These are phyloP conservation scores for Hydrotaea diabolus DNA, from an alignment of 2,888 invertebrate species.

Conservation along the genomic window DNA sequence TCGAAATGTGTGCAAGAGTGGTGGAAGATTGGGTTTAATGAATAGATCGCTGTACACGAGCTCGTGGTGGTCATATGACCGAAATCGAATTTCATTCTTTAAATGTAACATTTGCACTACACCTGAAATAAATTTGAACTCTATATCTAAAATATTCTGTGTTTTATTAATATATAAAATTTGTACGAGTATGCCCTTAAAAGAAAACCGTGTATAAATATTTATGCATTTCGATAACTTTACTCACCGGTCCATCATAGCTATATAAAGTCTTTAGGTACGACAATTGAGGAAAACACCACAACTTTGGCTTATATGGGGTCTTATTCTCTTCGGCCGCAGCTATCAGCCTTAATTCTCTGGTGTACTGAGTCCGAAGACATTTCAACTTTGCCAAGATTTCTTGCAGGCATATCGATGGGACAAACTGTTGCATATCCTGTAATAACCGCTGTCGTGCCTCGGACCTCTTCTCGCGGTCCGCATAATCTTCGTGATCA, in stretches of 20 bases:
- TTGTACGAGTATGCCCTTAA: too few species aligned
- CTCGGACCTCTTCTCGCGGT: background rate
- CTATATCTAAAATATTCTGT: too few species aligned
- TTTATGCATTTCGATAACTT: background rate
- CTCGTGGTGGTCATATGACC: too few species aligned
- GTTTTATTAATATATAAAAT: too few species aligned
- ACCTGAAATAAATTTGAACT: too few species aligned
- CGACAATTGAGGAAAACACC: conserved; percentile 33
- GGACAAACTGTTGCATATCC: background rate
- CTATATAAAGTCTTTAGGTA: background rate
- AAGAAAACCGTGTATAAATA: too few species aligned
- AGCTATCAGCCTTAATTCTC: background rate
- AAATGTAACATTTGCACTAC: too few species aligned
- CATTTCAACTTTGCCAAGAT: background rate
- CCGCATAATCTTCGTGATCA: conserved; percentile 21
- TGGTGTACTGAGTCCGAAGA: conserved; percentile 20
- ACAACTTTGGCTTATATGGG: conserved; percentile 22
- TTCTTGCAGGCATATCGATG: background rate
- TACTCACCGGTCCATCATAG: background rate
- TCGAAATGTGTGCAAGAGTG: too few species aligned
- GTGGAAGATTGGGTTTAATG: too few species aligned
- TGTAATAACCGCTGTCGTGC: conserved; percentile 7
- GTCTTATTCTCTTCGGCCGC: conserved; percentile 9
- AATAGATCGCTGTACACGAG: too few species aligned
- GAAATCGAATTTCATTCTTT: too few species aligned